A percentile compares a stretch with the other conserved stretches of the same genome.
These are phyloP conservation scores for Mycalesis mineus DNA, from an alignment of 2,888 invertebrate species.

Conservation along the genomic window DNA sequence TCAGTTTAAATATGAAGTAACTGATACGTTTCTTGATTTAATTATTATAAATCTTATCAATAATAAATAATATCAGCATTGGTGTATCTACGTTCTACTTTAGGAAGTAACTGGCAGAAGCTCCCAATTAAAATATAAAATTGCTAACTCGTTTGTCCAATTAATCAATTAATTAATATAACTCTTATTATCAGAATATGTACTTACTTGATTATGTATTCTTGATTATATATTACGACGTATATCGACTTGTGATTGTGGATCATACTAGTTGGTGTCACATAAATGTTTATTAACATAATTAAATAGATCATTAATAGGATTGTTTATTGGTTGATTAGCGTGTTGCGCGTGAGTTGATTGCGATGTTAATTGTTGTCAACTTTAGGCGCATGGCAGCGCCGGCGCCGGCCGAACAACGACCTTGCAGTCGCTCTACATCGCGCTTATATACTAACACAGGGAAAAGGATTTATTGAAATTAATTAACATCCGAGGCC, in stretches of 20 bases:
- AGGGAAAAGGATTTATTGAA: not conserved
- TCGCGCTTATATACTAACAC: slow-evolving; percentile 4
- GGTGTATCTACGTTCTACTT: no score
- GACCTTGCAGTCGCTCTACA: slow-evolving; percentile 33
- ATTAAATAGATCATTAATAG: slow-evolving; percentile 14
- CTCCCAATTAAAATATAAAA: no score
- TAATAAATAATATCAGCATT: no score
- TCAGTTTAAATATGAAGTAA: no score
- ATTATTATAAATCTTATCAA: no score
- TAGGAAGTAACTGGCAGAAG: no score
- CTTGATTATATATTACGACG: no score
- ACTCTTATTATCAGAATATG: no score
- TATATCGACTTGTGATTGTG: not conserved
- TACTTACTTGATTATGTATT: no score
- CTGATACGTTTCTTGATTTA: no score
- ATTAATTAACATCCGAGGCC: not conserved
- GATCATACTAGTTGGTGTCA: not conserved
- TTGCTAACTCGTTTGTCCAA: no score
- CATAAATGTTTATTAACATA: slow-evolving; percentile 4
- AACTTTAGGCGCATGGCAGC: slow-evolving; percentile 28
- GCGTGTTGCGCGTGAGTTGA: slow-evolving; percentile 18
- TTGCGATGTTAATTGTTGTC: slow-evolving; percentile 21
- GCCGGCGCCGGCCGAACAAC: slow-evolving; percentile 37
- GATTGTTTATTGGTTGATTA: slow-evolving; percentile 16
- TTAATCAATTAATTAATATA: no score